Conservation (phyloP, 2,113 vertebrate species). For the Phalacrocorax carbo region DNA sequence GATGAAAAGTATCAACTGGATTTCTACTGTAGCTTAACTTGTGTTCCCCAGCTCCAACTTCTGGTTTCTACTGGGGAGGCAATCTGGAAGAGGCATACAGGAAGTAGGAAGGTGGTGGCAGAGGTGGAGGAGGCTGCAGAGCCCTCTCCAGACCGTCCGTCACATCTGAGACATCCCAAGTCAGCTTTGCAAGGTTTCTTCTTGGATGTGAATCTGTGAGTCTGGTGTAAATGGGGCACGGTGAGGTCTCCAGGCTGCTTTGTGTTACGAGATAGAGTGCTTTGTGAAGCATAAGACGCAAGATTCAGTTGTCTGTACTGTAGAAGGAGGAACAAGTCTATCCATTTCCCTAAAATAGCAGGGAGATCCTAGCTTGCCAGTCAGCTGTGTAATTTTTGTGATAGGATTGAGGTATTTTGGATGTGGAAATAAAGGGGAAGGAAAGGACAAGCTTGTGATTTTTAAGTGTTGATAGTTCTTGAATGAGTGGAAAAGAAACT, state of each 20-base stretch:
- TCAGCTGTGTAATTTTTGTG: slow-evolving; percentile 13
- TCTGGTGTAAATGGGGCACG: not conserved
- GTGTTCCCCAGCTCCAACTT: not conserved
- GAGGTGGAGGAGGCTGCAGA: not conserved
- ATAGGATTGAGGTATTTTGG: slow-evolving; percentile 1
- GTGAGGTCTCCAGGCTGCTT: not conserved
- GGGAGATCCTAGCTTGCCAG: slow-evolving; percentile 17
- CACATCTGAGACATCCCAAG: not conserved
- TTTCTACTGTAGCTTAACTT: not conserved
- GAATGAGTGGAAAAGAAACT: slow-evolving; percentile 9
- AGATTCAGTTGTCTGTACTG: not conserved
- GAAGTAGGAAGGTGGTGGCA: not conserved
- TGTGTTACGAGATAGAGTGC: not conserved
- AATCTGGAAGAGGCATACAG: not conserved
- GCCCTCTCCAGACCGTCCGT: not conserved
- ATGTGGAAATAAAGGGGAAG: slow-evolving; percentile 27
- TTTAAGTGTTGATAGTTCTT: not conserved
- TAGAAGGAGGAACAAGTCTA: not conserved
- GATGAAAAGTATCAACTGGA: not conserved
- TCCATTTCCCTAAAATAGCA: not conserved
- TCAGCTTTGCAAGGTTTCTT: not conserved
- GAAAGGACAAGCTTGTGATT: slow-evolving; percentile 15
- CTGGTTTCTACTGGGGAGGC: not conserved
- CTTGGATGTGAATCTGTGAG: not conserved
- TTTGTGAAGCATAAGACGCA: not conserved